These are phyloP conservation scores for Luscinia megarhynchos DNA, from an alignment of 2,797 vertebrate genomes.

Conservation along the genomic window DNA sequence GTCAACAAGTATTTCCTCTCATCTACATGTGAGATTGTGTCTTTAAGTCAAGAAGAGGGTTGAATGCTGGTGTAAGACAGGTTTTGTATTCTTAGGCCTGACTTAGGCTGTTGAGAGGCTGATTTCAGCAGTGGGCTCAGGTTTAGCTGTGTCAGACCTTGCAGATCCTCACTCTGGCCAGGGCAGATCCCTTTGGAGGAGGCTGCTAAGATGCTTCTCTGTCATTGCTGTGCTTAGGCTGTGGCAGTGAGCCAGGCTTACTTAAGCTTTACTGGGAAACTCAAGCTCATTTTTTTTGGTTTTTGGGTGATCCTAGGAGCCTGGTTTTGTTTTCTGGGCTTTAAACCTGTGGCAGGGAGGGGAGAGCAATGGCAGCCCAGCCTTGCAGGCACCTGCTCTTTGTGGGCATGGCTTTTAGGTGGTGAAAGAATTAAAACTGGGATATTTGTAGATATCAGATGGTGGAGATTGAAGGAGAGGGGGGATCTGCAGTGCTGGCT, in stretches of 20 bases:
- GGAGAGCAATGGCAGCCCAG: background rate
- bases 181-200: background rate
- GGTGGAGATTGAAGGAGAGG: background rate
- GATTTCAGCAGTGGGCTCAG: background rate
- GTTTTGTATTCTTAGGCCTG: background rate
- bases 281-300: background rate
- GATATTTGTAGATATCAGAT: background rate
- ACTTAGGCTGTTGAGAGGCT: background rate
- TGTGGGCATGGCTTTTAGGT: background rate
- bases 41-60: background rate
- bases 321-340: background rate
- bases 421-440: background rate
- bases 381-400: background rate
- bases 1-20: background rate
- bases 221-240: background rate
- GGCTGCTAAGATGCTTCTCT: background rate
- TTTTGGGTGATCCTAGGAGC: background rate
- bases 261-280: background rate
- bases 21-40: background rate
- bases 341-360: background rate
- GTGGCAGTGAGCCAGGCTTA: background rate
- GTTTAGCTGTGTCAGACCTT: background rate
- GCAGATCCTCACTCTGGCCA: background rate
- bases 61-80: background rate
- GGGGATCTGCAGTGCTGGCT: background rate